phyloP scores from a whole-genome alignment of 23 tunicate species.

The Trididemnum miniatum region DNA sequence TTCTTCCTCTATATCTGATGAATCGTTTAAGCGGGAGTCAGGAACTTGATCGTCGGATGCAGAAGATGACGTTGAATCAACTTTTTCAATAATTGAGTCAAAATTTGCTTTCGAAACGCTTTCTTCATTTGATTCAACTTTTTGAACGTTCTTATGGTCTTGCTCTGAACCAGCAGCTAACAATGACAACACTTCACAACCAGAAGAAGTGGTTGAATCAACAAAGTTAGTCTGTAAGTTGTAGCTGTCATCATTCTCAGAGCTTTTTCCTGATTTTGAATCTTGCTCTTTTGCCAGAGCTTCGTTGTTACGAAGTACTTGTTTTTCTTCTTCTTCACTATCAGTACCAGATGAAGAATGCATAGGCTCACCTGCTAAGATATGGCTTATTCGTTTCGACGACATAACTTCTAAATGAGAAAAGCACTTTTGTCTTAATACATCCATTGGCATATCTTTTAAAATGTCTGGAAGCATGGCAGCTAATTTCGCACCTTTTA shows the following conservation, averaged over 20 bases:
- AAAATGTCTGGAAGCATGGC: conserved; percentile 78
- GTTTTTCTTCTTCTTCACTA: conserved; percentile 56
- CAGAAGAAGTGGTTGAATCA: conserved; percentile 81
- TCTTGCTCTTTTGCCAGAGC: conserved; percentile 28
- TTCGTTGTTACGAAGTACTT: neutral
- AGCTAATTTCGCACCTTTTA: conserved; percentile 60
- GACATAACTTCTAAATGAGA: conserved; percentile 86
- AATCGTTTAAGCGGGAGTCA: neutral
- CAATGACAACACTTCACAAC: conserved; percentile 60
- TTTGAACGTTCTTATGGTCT: neutral
- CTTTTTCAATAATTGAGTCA: neutral
- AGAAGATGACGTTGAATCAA: neutral
- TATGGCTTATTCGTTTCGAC: conserved; percentile 62
- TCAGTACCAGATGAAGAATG: conserved; percentile 88
- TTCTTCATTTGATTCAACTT: neutral
- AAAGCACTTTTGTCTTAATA: conserved; percentile 51
- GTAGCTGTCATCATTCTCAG: neutral
- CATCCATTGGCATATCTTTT: conserved; percentile 58
- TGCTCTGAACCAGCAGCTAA: conserved; percentile 31
- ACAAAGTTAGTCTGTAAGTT: conserved; percentile 67
- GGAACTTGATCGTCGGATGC: neutral
- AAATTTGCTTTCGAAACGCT: neutral
- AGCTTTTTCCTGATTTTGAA: neutral
- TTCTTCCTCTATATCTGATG: conserved; percentile 36
- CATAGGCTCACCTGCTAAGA: conserved; percentile 62